Base-by-base conservation (phyloP, 1,140 invertebrate species). In the Anastatus disparis region DNA sequence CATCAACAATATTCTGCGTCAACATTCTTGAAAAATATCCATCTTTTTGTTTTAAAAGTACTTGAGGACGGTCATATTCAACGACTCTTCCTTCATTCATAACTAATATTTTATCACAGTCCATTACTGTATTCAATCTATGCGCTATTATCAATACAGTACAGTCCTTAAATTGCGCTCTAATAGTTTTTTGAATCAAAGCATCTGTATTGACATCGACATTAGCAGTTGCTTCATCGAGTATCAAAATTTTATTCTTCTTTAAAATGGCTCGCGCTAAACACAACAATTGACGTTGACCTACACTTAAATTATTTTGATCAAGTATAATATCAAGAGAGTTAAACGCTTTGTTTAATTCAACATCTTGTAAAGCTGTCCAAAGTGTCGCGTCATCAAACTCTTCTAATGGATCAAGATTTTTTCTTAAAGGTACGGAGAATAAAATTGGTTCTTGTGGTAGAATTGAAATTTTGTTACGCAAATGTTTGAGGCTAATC, bases 361-460 rank as follows among this genome's bases (percentile, higher is more conserved):
- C 88, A 4, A 89, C 88, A 83, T 88, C 74, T 12, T 52, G 52
- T 2, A 79, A 31, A 22, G 69, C 73, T n/a, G 73, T 66, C 89
- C 88, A 90, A 0, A 91, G 67, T 20, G 82, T 72, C 59, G 84
- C 83, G 76, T 94, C 92, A 2, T 82, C 79, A 75, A 89, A 89
- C 61, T 89, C 87, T 29, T 89, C 86, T 78, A 93, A 93, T 1
- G 94, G 94, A 86, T 95, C 94, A 42, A 95, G 83, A 83, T 95
- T 95, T 74, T 91, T 92, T 24, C 94, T 85, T 22, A 94, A 79
- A 29, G 88, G 90, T 17, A 91, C 91, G 7, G 91, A 92, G 79
- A 95, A 95, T 1, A 95, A 82, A 0, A 93, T 88, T 0, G 93
- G 92, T 20, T 89, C 91, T 84, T 95, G 94, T n/a, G 94, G 94